Base-by-base conservation (phyloP, 2,888 invertebrate species). In the Formica aserva region DNA sequence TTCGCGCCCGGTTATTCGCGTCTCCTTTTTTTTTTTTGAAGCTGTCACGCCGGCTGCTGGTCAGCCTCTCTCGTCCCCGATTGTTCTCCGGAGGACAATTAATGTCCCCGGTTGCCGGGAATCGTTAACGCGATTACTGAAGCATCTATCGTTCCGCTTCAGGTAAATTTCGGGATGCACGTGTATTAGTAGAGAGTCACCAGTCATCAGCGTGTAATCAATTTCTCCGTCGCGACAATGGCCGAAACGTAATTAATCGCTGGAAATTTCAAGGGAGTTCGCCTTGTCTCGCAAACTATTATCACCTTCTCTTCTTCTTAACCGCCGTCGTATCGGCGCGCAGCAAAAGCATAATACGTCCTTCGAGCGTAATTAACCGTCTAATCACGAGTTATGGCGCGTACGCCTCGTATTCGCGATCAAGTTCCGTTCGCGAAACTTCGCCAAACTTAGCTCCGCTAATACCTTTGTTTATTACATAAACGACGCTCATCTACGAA, bases 121-220 rank as follows among this genome's bases (percentile, higher is more conserved):
- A 88, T 88, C 88, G 86, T 88, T 88, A 88, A 86, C 82, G 88
- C 82, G 86, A 82, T 85, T 86, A 88, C 88, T 75, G 66, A 87
- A 87, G 71, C 63, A 45, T 45, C 77, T 62, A 15, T n/a, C 55
- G 74, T 32, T 15, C 0, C 29, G n/a, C 45, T 45, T 45, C 45
- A 35, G 77, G 9, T 67, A 66, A 63, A 63, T 81, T 69, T 57
- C 57, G 26, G 11, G 15, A 57, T 66, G 72, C 26, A 35, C 45
- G 55, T 74, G 82, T 62, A 38, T 80, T 48, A 32, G 71, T 55
- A 35, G 60, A 22, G 57, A 78, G 60, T 71, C 84, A 55, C 67
- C 82, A 86, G 87, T 88, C 85, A 85, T 86, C 87, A 48, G 71
- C 63, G 82, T 77, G 57, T 82, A 89, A 89, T 89, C 85, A 88